Percentiles rank a stretch among this genome's conserved stretches.
phyloP scores from a whole-genome alignment of 2,888 invertebrate genomes.

The Meghimatium bilineatum region DNA sequence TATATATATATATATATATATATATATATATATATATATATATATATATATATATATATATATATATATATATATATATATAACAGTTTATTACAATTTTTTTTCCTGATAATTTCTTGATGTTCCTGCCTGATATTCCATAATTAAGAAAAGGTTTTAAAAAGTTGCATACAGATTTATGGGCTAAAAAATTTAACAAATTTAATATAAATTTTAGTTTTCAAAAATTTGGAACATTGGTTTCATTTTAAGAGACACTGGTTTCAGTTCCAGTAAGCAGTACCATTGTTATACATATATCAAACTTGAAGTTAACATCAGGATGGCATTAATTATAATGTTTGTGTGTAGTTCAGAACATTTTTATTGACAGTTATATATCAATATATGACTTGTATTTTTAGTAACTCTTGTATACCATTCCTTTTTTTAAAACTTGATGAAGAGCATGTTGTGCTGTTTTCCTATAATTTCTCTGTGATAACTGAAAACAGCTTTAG shows the following conservation, averaged over 20 bases:
- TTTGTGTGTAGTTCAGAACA: not conserved
- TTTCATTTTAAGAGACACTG: not conserved
- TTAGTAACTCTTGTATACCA: not conserved
- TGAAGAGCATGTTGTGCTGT: not conserved
- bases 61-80: too few relatives aligned
- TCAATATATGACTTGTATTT: not conserved
- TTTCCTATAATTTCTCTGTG: not conserved
- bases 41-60: too few relatives aligned
- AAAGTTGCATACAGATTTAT: conserved; percentile 11
- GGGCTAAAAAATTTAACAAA: not conserved
- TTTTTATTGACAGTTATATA: not conserved
- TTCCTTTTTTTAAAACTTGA: not conserved
- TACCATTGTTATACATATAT: not conserved
- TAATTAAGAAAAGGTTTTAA: not conserved
- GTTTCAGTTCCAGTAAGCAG: not conserved
- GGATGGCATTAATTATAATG: not conserved
- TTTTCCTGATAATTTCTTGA: not conserved
- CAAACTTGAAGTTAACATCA: not conserved
- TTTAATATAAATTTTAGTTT: not conserved
- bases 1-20: too few relatives aligned
- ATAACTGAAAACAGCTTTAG: conserved; percentile 1
- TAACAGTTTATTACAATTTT: too few relatives aligned
- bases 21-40: too few relatives aligned
- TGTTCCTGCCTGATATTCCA: not conserved
- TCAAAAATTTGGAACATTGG: too few relatives aligned